phyloP scores from a whole-genome alignment of 1,140 invertebrate genomes.

The Cyrtorhinus lividipennis region DNA sequence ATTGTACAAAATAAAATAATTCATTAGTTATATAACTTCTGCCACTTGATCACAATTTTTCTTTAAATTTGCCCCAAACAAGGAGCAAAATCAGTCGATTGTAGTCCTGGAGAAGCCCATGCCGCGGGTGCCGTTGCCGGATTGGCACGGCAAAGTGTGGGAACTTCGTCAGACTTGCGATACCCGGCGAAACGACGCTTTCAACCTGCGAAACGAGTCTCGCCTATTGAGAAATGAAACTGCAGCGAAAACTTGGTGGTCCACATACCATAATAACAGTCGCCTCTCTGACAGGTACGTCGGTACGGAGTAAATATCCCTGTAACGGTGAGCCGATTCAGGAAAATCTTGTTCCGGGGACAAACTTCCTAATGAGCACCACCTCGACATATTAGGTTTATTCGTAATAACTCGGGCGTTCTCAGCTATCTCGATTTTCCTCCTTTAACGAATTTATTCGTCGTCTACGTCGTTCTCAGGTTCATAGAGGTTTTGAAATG shows the following conservation, averaged over 20 bases:
- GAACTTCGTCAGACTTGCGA: constrained; percentile 48
- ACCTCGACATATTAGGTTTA: no score
- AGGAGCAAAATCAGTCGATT: no score
- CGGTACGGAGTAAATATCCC: not conserved
- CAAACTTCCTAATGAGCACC: no score
- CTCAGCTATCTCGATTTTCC: no score
- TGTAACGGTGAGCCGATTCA: not conserved
- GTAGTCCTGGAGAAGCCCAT: constrained; percentile 48
- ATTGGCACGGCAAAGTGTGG: constrained; percentile 55
- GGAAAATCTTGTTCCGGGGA: no score
- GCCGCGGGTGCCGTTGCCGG: constrained; percentile 48
- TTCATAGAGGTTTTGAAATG: constrained; percentile 58
- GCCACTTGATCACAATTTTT: no score
- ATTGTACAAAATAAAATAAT: no score
- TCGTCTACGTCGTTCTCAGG: no score
- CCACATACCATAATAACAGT: constrained; percentile 64
- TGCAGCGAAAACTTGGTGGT: constrained; percentile 64
- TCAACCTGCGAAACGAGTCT: constrained; percentile 50
- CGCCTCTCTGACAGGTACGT: constrained; percentile 44
- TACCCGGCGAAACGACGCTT: constrained; percentile 42
- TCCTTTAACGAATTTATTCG: no score
- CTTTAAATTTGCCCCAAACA: no score
- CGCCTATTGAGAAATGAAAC: constrained; percentile 61
- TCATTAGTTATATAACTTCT: no score
- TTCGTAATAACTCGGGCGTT: no score